Percentiles rank a stretch among this genome's conserved stretches.
These are phyloP conservation scores for Halcyon malimbica DNA, from an alignment of 2,113 vertebrate species.

Conservation along the genomic window DNA sequence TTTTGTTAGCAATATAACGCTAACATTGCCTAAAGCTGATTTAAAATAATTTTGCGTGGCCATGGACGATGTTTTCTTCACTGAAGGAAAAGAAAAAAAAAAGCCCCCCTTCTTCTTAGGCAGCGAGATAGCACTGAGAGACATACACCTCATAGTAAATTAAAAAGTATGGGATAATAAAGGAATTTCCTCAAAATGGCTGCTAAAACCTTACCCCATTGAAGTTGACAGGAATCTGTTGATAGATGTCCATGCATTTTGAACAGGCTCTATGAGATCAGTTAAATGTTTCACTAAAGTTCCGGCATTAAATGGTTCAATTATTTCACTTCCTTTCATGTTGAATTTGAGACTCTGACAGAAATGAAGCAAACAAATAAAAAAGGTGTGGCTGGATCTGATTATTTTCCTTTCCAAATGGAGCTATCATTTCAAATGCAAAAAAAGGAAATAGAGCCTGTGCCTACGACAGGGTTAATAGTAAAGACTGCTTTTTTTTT, in stretches of 20 bases:
- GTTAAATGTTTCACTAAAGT: not conserved
- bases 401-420: not conserved
- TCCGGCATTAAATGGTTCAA: not conserved
- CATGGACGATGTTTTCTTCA: not conserved
- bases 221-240: not conserved
- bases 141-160: not conserved
- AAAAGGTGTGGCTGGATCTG: not conserved
- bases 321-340: not conserved
- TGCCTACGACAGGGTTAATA: slow-evolving; percentile 85
- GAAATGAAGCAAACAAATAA: not conserved
- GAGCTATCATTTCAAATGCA: not conserved
- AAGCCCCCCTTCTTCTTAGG: rapidly evolving
- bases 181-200: not conserved
- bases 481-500: slow-evolving; percentile 67
- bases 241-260: not conserved
- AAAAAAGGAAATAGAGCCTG: not conserved
- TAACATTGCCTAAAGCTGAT: not conserved
- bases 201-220: not conserved
- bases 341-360: not conserved
- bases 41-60: not conserved
- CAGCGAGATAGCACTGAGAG: not conserved
- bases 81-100: not conserved
- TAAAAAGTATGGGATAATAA: not conserved
- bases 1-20: not conserved
- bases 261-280: not conserved